Percentiles rank a stretch among this genome's conserved stretches.
Evolutionary conservation across 2,888 invertebrate species (phyloP).

Genomic region (Siphlonurus alternatus): DNA sequence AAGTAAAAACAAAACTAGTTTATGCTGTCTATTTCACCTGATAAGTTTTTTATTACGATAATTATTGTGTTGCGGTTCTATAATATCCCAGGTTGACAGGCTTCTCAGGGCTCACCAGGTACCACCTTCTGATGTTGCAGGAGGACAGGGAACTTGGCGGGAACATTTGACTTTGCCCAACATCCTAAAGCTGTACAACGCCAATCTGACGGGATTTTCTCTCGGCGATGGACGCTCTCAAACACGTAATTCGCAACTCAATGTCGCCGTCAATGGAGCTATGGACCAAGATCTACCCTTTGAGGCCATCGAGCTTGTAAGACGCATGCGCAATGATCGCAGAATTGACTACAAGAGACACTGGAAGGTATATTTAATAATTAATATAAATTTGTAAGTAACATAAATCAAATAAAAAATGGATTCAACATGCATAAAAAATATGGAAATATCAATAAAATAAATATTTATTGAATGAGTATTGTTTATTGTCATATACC

Average conservation of each 20-base stretch:
- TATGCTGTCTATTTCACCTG: no score
- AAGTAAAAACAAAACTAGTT: no score
- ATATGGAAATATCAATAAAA: not conserved
- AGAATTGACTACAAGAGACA: conserved; percentile 41
- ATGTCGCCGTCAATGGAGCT: conserved; percentile 56
- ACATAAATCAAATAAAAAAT: not conserved
- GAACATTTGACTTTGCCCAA: conserved; percentile 53
- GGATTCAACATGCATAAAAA: not conserved
- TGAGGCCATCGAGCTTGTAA: conserved; percentile 51
- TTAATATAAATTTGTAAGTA: not conserved
- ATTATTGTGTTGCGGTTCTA: no score
- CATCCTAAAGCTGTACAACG: conserved; percentile 55
- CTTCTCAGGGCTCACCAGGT: no score
- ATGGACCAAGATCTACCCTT: conserved; percentile 50
- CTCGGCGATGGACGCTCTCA: conserved; percentile 46
- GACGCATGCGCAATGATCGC: conserved; percentile 41
- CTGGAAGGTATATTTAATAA: conserved; percentile 41
- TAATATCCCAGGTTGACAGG: no score
- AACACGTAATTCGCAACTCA: conserved; percentile 31
- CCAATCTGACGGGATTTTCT: conserved; percentile 48
- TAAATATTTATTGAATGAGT: not conserved
- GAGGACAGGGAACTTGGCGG: conserved; percentile 52
- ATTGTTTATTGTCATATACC: not conserved
- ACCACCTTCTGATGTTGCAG: no score
- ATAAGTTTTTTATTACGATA: no score